phyloP scores from a whole-genome alignment of 1,140 invertebrate species.

The Diabrotica undecimpunctata region DNA sequence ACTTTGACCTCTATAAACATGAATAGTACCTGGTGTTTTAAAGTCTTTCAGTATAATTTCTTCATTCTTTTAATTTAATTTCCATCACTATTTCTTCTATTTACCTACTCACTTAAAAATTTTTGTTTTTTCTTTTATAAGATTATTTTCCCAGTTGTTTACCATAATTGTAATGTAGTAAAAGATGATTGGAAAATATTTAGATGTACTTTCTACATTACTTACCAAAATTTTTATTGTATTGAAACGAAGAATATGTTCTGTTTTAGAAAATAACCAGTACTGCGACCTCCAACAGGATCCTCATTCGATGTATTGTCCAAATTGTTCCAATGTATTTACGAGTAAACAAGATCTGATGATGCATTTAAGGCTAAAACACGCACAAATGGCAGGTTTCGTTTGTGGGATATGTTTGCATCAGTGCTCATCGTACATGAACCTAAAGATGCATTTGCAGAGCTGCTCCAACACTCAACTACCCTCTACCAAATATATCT shows the following conservation, averaged over 20 bases:
- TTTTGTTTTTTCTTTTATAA: too few species aligned
- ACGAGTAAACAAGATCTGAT: constrained; percentile 52
- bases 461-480: constrained; percentile 50
- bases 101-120: too few species aligned
- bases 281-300: constrained; percentile 48
- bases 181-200: too few species aligned
- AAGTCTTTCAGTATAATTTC: too few species aligned
- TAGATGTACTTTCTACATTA: too few species aligned
- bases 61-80: too few species aligned
- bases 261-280: constrained; percentile 22
- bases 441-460: constrained; percentile 53
- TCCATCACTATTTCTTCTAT: too few species aligned
- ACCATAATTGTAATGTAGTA: too few species aligned
- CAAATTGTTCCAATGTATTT: constrained; percentile 39
- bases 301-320: constrained; percentile 33
- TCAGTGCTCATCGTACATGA: constrained; percentile 51
- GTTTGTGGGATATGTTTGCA: constrained; percentile 58
- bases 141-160: too few species aligned
- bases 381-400: constrained; percentile 54
- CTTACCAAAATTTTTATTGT: too few species aligned
- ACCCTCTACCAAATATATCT: constrained; percentile 46
- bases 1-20: too few species aligned
- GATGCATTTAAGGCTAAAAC: constrained; percentile 56
- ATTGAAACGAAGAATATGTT: neutral
- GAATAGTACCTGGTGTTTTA: too few species aligned